phyloP scores from a whole-genome alignment of 2,888 invertebrate genomes.

The Athrips mouffetella region DNA sequence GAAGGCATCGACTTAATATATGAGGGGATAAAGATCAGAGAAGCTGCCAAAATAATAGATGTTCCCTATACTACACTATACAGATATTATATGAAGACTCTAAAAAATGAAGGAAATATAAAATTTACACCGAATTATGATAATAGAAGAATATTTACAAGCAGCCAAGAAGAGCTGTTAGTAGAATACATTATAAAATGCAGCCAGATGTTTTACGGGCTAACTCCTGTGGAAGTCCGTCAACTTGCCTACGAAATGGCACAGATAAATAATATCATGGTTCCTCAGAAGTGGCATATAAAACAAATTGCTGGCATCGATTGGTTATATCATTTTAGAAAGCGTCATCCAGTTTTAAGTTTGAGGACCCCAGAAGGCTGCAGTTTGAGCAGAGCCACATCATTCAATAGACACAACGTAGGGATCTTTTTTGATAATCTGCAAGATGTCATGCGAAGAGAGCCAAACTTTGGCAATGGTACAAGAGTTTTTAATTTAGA shows the following conservation, averaged over 20 bases:
- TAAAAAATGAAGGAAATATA: constrained; percentile 4
- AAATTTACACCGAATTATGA: constrained; percentile 10
- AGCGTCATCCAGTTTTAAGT: constrained; percentile 20
- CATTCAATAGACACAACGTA: constrained; percentile 24
- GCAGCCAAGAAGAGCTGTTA: not conserved
- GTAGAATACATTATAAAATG: constrained; percentile 4
- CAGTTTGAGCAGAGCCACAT: constrained; percentile 27
- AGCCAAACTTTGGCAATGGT: constrained; percentile 28
- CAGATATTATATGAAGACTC: constrained; percentile 16
- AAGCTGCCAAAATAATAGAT: constrained; percentile 7
- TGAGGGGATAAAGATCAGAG: constrained; percentile 15
- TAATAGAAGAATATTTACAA: not conserved
- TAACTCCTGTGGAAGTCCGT: not conserved
- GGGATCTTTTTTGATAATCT: not conserved
- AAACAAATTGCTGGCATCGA: constrained; percentile 25
- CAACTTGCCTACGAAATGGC: constrained; percentile 4
- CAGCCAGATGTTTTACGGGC: constrained; percentile 3
- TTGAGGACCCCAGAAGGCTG: constrained; percentile 23
- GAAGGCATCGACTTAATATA: constrained; percentile 14
- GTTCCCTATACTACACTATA: constrained; percentile 16
- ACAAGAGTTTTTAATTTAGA: constrained; percentile 41
- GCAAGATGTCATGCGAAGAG: constrained; percentile 18
- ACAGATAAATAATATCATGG: not conserved
- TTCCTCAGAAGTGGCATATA: constrained; percentile 21
- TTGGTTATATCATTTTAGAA: constrained; percentile 24